Evolutionary conservation across 2,113 vertebrate genomes (phyloP).

Genomic region (Cynocephalus volans): DNA sequence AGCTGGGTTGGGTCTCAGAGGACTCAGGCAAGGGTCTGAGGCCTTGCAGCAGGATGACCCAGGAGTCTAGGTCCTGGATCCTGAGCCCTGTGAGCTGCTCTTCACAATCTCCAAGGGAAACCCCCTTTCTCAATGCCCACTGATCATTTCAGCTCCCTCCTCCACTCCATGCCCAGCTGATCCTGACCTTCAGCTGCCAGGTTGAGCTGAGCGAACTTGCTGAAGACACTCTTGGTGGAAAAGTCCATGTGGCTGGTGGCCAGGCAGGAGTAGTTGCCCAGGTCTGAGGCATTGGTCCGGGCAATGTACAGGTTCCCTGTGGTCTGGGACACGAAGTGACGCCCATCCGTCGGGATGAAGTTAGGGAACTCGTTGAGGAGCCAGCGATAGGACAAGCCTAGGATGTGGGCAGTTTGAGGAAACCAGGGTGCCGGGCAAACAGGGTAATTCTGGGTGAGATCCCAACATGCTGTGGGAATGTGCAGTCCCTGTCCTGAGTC

Average conservation of each 20-base stretch:
- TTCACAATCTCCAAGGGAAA: neutral
- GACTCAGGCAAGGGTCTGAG: neutral
- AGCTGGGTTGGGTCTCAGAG: neutral
- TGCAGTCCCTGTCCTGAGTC: neutral
- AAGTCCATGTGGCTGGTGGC: constrained; percentile 97
- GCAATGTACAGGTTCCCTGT: constrained; percentile 98
- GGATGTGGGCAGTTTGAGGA: neutral
- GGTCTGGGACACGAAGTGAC: constrained; percentile 97
- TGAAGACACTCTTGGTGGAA: constrained; percentile 98
- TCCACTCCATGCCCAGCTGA: accelerated
- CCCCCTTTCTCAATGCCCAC: accelerated
- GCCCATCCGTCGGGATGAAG: constrained; percentile 93
- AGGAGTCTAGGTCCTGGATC: neutral
- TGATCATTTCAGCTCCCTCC: neutral
- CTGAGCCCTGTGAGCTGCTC: neutral
- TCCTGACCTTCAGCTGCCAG: constrained; percentile 93
- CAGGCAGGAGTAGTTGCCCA: constrained; percentile 96
- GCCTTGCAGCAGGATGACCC: neutral
- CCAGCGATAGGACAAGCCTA: constrained; percentile 97
- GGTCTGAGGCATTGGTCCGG: constrained; percentile 93
- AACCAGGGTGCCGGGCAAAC: neutral
- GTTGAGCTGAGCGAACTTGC: constrained; percentile 94
- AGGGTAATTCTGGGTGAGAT: neutral
- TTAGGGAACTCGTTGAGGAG: constrained; percentile 97
- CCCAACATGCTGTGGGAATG: neutral